Conservation (phyloP, 2,113 vertebrate genomes). For the Electrona antarctica region DNA sequence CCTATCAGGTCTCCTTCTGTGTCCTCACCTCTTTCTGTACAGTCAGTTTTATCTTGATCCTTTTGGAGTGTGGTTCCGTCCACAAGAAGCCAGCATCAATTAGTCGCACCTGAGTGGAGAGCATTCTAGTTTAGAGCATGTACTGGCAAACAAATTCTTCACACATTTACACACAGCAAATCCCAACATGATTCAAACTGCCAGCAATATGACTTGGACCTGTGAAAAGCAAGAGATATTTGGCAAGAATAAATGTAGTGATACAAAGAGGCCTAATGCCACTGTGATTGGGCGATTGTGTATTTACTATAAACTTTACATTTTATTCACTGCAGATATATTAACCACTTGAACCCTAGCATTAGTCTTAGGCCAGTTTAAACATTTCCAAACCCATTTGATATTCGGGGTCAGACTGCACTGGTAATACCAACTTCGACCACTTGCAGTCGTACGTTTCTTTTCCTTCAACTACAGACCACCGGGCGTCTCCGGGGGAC, state of each 20-base stretch:
- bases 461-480: too few relatives aligned
- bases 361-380: too few relatives aligned
- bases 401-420: too few relatives aligned
- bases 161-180: neutral
- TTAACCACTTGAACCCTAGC: too few relatives aligned
- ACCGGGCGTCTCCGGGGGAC: too few relatives aligned
- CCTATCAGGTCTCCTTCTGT: neutral
- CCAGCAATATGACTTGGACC: neutral
- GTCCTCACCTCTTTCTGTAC: slow-evolving; percentile 94
- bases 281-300: neutral
- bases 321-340: too few relatives aligned
- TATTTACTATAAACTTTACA: too few relatives aligned
- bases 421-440: too few relatives aligned
- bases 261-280: neutral
- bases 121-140: neutral
- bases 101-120: slow-evolving; percentile 85
- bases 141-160: neutral
- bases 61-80: slow-evolving; percentile 98
- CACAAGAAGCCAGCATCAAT: slow-evolving; percentile 97
- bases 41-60: slow-evolving; percentile 94
- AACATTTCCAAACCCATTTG: too few relatives aligned
- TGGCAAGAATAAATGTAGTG: too few relatives aligned
- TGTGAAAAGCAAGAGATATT: too few relatives aligned
- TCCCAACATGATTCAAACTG: neutral
- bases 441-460: too few relatives aligned